These are phyloP conservation scores for Callorhinus ursinus DNA, from an alignment of 2,113 vertebrate genomes.

Conservation along the genomic window DNA sequence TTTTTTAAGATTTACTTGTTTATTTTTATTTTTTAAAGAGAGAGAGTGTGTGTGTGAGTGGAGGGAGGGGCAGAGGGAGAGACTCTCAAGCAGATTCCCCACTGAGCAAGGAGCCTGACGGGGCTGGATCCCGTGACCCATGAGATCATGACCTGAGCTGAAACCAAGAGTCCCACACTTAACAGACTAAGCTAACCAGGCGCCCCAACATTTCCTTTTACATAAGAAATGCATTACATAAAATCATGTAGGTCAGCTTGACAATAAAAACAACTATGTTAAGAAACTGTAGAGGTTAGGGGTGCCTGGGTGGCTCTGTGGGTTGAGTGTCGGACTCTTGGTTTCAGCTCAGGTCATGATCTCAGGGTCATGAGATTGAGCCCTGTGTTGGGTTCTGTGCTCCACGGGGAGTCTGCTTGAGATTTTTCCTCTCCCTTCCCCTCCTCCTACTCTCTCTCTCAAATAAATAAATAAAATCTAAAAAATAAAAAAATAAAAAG, in stretches of 20 bases:
- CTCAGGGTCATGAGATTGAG: background rate
- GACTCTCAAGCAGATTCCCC: background rate
- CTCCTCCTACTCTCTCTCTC: background rate
- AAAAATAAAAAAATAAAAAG: background rate
- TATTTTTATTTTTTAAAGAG: background rate
- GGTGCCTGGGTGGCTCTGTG: background rate
- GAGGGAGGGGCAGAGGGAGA: background rate
- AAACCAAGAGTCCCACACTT: background rate
- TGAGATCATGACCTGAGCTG: background rate
- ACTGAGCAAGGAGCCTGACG: background rate
- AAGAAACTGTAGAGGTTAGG: background rate
- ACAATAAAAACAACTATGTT: background rate
- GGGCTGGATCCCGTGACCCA: background rate
- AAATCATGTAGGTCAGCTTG: background rate
- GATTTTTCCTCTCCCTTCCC: background rate
- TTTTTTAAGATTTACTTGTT: background rate
- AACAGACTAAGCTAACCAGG: background rate
- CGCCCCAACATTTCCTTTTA: background rate
- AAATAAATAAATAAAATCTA: background rate
- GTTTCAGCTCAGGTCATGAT: background rate
- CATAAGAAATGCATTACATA: constrained; percentile 29
- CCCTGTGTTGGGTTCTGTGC: background rate
- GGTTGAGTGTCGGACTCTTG: background rate
- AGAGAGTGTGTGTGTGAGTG: background rate
- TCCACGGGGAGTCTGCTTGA: background rate